Percentiles rank a stretch among this genome's conserved stretches.
Evolutionary conservation across 2,797 vertebrate genomes (phyloP).

Genomic region (Limosa lapponica): DNA sequence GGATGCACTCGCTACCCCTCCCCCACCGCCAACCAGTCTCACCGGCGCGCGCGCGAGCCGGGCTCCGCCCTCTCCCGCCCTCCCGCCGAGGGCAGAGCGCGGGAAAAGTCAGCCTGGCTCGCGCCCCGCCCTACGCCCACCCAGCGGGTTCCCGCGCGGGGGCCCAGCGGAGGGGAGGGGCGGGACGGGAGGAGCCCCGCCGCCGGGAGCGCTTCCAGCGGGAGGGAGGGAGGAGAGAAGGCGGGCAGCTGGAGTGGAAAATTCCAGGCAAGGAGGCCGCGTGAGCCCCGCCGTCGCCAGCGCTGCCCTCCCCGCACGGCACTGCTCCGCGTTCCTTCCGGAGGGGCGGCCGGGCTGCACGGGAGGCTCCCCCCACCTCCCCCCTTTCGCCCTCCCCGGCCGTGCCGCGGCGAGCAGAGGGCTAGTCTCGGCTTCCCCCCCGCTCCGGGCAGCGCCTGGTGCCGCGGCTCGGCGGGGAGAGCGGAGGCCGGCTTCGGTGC

Average conservation of each 20-base stretch:
- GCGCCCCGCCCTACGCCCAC: neutral
- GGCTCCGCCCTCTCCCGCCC: neutral
- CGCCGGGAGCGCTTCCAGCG: neutral
- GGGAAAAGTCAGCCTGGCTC: neutral
- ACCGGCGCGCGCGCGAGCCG: neutral
- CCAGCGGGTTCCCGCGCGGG: neutral
- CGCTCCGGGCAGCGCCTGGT: neutral
- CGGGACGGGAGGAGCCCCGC: neutral
- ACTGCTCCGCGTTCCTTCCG: neutral
- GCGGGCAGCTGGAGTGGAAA: conserved; percentile 78
- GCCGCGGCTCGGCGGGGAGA: neutral
- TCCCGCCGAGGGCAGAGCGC: neutral
- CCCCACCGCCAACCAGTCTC: accelerated
- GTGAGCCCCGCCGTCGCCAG: neutral
- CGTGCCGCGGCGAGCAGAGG: neutral
- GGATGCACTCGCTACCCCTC: neutral
- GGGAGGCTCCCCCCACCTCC: too few species aligned
- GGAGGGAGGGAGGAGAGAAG: conserved; percentile 50
- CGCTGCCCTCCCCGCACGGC: neutral
- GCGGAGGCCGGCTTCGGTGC: neutral
- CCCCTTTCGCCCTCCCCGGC: too few species aligned
- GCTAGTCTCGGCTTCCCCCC: neutral
- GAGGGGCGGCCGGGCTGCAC: neutral
- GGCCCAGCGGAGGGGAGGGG: neutral
- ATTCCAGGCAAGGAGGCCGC: conserved; percentile 72